Conservation (phyloP, 1,140 invertebrate genomes). For the Drosophila asahinai region DNA sequence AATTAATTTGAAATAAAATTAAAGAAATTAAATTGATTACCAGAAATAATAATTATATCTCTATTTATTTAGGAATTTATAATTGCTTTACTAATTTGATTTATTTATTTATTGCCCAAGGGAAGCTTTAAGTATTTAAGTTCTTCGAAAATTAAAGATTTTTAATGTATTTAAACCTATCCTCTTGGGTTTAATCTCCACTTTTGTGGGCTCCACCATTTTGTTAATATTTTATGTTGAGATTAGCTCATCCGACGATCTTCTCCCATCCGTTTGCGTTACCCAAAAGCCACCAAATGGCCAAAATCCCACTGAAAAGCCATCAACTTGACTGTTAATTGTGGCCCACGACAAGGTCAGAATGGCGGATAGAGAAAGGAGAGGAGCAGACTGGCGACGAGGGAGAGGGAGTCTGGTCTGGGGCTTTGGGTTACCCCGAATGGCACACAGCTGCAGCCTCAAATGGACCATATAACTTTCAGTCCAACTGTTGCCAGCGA, state of each 20-base stretch:
- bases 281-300: conserved; percentile 5
- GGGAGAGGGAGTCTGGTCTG: conserved; percentile 22
- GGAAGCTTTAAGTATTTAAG: no score
- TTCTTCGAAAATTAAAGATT: no score
- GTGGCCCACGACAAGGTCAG: conserved; percentile 64
- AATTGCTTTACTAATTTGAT: no score
- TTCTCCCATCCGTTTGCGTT: conserved; percentile 18
- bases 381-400: conserved; percentile 5
- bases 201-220: conserved; percentile 42
- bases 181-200: neutral
- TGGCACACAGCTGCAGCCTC: conserved; percentile 74
- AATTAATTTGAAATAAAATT: no score
- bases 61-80: no score
- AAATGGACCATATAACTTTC: conserved; percentile 82
- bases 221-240: conserved; percentile 53
- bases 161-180: neutral
- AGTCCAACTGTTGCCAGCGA: conserved; percentile 68
- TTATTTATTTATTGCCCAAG: no score
- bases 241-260: conserved; percentile 45
- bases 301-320: conserved; percentile 17
- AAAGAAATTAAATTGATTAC: neutral
- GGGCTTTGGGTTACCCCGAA: conserved; percentile 48
- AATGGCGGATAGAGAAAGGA: conserved; percentile 33
- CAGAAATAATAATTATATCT: neutral
- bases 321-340: conserved; percentile 51